A percentile compares a stretch with the other conserved stretches of the same genome.
phyloP scores from a whole-genome alignment of 30 jellyfish, hydroid and myxozoan species.

The Aurelia coerulea region DNA sequence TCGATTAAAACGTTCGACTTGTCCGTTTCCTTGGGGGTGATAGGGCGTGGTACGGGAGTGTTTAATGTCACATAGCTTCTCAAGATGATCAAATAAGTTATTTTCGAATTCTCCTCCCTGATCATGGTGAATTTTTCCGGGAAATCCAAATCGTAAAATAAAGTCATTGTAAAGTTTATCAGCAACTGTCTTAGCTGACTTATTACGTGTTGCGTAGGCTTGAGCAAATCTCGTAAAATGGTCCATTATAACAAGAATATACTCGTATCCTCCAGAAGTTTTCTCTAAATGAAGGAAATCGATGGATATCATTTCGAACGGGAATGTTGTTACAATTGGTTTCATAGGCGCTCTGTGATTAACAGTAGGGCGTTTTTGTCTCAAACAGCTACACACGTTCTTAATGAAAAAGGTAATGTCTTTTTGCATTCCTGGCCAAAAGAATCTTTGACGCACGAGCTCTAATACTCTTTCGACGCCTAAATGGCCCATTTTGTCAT shows the following conservation, averaged over 20 bases:
- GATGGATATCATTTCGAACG: conserved; percentile 29
- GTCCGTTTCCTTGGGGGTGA: conserved; percentile 47
- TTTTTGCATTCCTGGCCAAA: conserved; percentile 44
- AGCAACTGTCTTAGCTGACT: conserved; percentile 57
- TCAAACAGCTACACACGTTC: not conserved
- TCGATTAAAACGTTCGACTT: conserved; percentile 24
- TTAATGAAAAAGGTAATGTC: conserved; percentile 12
- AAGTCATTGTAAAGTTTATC: conserved; percentile 28
- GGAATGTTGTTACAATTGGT: conserved; percentile 5
- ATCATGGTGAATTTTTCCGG: conserved; percentile 31
- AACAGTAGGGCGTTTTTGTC: conserved; percentile 7
- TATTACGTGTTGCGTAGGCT: conserved; percentile 61
- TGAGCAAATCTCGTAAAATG: not conserved
- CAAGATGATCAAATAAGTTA: conserved; percentile 6
- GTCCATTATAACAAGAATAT: conserved; percentile 2
- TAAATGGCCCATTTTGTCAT: conserved; percentile 35
- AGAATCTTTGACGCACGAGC: conserved; percentile 25
- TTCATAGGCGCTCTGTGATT: conserved; percentile 12
- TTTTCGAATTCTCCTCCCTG: conserved; percentile 58
- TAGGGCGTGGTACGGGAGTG: conserved; percentile 39
- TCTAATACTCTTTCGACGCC: conserved; percentile 37
- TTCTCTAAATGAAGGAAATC: conserved; percentile 38
- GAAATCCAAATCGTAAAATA: conserved; percentile 40
- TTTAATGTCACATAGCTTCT: conserved; percentile 8
- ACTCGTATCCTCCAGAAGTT: conserved; percentile 44